These are phyloP conservation scores for Zalophus californianus DNA, from an alignment of 2,797 vertebrate species.

Conservation along the genomic window DNA sequence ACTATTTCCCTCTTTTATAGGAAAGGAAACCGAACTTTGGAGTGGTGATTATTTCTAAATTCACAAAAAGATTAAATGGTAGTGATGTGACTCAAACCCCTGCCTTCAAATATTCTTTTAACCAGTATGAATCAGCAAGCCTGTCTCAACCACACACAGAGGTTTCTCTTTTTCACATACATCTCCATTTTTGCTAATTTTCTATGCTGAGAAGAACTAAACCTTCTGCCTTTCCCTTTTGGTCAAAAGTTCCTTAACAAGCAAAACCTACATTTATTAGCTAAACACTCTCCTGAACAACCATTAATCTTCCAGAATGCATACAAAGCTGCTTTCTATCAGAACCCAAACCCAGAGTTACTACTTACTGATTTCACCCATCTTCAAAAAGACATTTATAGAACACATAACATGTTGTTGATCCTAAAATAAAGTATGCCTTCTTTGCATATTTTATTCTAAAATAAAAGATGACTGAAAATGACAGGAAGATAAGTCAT, in stretches of 20 bases:
- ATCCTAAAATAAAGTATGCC: neutral
- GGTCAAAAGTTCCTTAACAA: neutral
- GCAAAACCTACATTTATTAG: neutral
- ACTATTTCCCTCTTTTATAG: neutral
- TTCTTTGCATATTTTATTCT: neutral
- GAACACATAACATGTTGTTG: neutral
- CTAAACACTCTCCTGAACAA: neutral
- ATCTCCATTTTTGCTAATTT: neutral
- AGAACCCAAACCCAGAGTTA: neutral
- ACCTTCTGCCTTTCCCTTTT: neutral
- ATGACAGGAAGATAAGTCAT: neutral
- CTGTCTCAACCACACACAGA: neutral
- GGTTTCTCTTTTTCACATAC: neutral
- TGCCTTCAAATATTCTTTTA: neutral
- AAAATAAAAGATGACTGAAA: neutral
- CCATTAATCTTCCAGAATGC: neutral
- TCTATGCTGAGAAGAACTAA: neutral
- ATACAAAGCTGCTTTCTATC: conserved; percentile 11
- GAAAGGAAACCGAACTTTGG: neutral
- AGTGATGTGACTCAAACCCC: neutral
- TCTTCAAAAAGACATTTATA: neutral
- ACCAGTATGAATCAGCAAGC: neutral
- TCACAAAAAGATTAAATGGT: neutral
- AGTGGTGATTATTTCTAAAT: neutral
- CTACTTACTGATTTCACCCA: neutral